Evolutionary conservation across 2,113 vertebrate species (phyloP).

Genomic region (Lethenteron reissneri): DNA sequence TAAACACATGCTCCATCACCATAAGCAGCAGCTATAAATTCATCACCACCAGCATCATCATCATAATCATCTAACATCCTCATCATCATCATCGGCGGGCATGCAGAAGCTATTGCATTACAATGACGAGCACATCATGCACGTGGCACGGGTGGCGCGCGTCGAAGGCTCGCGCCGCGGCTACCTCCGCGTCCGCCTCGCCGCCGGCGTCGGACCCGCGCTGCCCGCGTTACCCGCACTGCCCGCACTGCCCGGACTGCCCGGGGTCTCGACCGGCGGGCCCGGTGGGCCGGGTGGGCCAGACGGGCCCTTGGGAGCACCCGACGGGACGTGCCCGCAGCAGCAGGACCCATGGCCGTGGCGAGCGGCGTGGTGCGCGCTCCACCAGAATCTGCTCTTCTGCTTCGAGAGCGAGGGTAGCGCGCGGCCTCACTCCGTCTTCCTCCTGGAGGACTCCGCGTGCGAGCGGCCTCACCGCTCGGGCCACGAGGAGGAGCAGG

Average conservation of each 20-base stretch:
- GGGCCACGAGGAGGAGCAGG: neutral
- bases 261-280: no score
- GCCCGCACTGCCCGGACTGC: no score
- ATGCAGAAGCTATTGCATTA: neutral
- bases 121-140: neutral
- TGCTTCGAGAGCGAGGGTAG: conserved; percentile 3
- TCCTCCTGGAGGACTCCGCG: neutral
- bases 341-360: neutral
- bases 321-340: neutral
- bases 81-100: neutral
- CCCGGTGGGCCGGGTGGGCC: no score
- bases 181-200: neutral
- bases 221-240: no score
- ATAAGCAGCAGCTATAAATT: no score
- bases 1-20: no score
- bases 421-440: neutral
- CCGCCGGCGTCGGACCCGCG: no score
- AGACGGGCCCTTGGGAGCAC: no score
- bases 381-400: conserved; percentile 5
- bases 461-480: neutral
- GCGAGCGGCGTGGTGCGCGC: neutral
- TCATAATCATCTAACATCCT: no score
- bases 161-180: neutral
- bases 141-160: neutral
- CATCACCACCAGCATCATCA: no score